Base-by-base conservation (phyloP, 2,797 vertebrate genomes). In the Helostoma temminkii region DNA sequence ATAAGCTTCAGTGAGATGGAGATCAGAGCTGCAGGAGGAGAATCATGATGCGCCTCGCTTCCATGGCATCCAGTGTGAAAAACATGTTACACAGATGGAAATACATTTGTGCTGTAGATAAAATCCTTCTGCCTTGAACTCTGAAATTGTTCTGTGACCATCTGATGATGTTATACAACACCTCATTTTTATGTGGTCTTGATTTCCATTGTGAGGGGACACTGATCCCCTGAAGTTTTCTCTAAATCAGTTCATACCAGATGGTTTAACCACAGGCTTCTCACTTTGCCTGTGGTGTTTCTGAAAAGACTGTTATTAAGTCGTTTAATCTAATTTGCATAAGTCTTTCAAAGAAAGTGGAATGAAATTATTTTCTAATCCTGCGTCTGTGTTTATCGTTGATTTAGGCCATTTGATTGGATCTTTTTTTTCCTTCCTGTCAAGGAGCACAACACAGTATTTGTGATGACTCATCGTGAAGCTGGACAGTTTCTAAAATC, bases 11-110 rank as follows among this genome's bases (percentile, higher is more conserved):
- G 56, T 10, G 76, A 80, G 83, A 78, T 74, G 9, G 49, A 76
- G 69, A 80, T 72, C 71, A 62, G 65, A 64, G 64, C 73, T 54
- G 74, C 77, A 55, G 64, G 55, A 84, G 66, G 57, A 71, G 74
- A 69, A 58, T 48, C 71, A 70, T 53, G 66, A 60, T 70, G 74
- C 2, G 32, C 56, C 59, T 84, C 22, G 26, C 30, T 47, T 58
- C 70, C 43, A 58, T 60, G 49, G 47, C 60, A 21, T 53, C 48
- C 34, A 54, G 64, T 42, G 53, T 28, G 61, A 68, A 65, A 49
- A 41, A 43, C 52, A 10, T 46, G 22, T 43, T 30, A 75, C 39
- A 43, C 12, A 14, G 21, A 62, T 25, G 36, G 18, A 54, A 25
- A 45, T 48, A 32, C 37, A 59, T 24, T 2, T 19, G 48, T 2